Percentiles rank a stretch among this genome's conserved stretches.
Evolutionary conservation across 2,113 vertebrate genomes (phyloP).

Genomic region (Phylloscopus trochilus): DNA sequence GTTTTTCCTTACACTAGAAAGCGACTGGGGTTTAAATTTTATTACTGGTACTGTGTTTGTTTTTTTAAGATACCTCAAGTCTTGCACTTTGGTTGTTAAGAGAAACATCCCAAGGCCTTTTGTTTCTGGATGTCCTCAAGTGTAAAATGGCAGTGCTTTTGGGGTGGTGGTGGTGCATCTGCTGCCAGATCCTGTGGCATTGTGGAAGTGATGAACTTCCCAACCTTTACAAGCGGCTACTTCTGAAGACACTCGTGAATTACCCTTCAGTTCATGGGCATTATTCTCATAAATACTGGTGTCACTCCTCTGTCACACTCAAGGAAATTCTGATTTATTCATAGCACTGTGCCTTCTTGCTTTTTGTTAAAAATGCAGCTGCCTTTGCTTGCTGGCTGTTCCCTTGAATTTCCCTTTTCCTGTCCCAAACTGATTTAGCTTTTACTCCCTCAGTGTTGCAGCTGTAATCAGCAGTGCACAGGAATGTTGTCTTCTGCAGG

Average conservation of each 20-base stretch:
- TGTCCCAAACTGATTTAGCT: background rate
- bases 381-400: background rate
- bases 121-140: background rate
- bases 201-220: background rate
- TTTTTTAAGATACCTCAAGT: background rate
- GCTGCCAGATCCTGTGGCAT: background rate
- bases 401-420: slow-evolving; percentile 31
- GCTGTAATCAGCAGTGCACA: background rate
- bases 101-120: background rate
- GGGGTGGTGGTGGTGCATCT: background rate
- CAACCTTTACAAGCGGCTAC: background rate
- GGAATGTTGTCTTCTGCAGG: background rate
- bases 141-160: accelerated
- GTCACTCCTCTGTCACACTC: slow-evolving; percentile 20
- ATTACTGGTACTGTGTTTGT: background rate
- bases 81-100: background rate
- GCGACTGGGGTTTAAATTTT: background rate
- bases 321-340: slow-evolving; percentile 36
- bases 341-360: background rate
- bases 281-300: slow-evolving; percentile 27
- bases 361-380: slow-evolving; percentile 3
- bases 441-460: background rate
- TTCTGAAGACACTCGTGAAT: background rate
- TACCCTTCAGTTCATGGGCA: background rate
- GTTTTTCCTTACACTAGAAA: background rate